A percentile compares a stretch with the other conserved stretches of the same genome.
phyloP scores from a whole-genome alignment of 2,797 vertebrate genomes.

The Arrhamphus sclerolepis region DNA sequence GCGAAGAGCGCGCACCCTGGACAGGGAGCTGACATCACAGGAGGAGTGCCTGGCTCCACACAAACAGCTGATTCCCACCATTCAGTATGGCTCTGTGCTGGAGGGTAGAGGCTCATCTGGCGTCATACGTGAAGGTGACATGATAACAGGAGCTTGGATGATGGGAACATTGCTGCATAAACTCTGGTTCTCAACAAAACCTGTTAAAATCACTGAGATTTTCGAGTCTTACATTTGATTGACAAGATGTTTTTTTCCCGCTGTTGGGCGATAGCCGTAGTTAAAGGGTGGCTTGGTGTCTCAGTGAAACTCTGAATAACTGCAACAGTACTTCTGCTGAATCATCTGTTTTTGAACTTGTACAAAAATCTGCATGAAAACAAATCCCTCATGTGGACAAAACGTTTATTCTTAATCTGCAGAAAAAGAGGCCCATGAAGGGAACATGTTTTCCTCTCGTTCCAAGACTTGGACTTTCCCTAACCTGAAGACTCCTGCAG shows the following conservation, averaged over 20 bases:
- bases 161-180: not conserved
- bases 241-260: too few species aligned
- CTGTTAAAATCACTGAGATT: too few species aligned
- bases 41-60: constrained; percentile 82
- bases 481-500: constrained; percentile 86
- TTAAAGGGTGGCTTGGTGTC: too few species aligned
- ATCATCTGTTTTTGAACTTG: too few species aligned
- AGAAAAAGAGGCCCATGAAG: constrained; percentile 78
- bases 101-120: constrained; percentile 72
- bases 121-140: constrained; percentile 81
- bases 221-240: too few species aligned
- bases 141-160: not conserved
- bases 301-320: too few species aligned
- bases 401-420: not conserved
- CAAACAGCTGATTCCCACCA: constrained; percentile 79
- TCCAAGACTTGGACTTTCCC: constrained; percentile 96
- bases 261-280: too few species aligned
- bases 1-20: constrained; percentile 91
- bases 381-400: too few species aligned
- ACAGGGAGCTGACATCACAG: constrained; percentile 86
- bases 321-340: too few species aligned
- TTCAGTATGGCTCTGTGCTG: constrained; percentile 77
- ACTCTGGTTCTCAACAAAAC: not conserved
- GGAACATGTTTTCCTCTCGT: constrained; percentile 76
- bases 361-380: too few species aligned